A percentile compares a stretch with the other conserved stretches of the same genome.
Evolutionary conservation across 2,797 vertebrate species (phyloP).

Genomic region (Peromyscus attwateri): DNA sequence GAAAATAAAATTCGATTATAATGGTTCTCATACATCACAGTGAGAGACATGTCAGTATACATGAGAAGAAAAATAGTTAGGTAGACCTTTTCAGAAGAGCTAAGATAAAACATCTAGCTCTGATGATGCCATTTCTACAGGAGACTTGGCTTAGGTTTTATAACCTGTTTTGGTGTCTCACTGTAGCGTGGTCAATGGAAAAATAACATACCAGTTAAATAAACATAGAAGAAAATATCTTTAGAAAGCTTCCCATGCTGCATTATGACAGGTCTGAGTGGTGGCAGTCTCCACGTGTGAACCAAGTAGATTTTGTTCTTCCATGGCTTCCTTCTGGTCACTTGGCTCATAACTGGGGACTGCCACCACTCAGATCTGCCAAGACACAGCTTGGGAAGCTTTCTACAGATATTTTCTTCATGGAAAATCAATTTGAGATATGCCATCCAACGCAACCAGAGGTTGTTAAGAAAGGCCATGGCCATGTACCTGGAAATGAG

Average conservation of each 20-base stretch:
- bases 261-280: not conserved
- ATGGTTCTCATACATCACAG: not conserved
- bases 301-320: not conserved
- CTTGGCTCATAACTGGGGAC: rapidly evolving
- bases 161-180: not conserved
- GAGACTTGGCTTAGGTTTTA: not conserved
- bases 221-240: not conserved
- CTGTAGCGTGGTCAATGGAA: not conserved
- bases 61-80: not conserved
- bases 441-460: not conserved
- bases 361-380: not conserved
- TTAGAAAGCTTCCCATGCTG: not conserved
- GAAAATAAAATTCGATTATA: constrained; percentile 32
- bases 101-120: not conserved
- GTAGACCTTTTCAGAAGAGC: constrained; percentile 27
- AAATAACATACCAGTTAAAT: not conserved
- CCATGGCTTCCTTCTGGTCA: not conserved
- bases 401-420: not conserved
- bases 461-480: not conserved
- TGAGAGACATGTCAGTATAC: not conserved
- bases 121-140: constrained; percentile 17
- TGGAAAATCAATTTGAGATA: not conserved
- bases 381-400: not conserved
- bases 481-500: not conserved
- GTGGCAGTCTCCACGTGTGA: not conserved